Evolutionary conservation across 2,113 vertebrate species (phyloP), one percentile per base, ranked within the genome.

Genomic region (Terrapene triunguis): DNA sequence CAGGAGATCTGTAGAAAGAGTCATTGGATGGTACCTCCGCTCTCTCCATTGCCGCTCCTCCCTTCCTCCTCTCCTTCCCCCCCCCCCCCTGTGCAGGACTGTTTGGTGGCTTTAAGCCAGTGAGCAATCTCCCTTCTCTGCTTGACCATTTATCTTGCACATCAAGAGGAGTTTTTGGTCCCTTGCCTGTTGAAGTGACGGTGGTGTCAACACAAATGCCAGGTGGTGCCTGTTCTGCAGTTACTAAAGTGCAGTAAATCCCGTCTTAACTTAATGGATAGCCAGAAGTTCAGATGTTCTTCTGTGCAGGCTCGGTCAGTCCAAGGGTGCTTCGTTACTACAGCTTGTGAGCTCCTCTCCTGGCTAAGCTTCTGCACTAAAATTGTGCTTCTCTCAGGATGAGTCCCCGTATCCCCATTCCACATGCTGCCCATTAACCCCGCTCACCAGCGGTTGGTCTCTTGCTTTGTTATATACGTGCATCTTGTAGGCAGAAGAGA

Each of bases 41-140:
- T 19, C 14, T 65, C 53, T 22, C 53, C 53, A 54, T 54, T 54
- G 53, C 21, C 53, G 8, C 53, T 14, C 14, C 44, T 44, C 44
- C 44, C 44, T 44, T 44, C 44, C 5, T 5, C 16, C 16, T 2
- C 3, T 2, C 8, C 8, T 21, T 6, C 44, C 50, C 16, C 16
- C 17, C 3, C 6, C 8, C 21, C 53, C 21, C 3, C 5, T 22
- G n/a, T 74, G n/a, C 13, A 3, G 21, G 24, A 8, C 11, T 7
- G 51, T 22, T 80, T 22, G 5, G 25, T 48, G 27, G 27, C 13
- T 29, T 48, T 9, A 25, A 47, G 14, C 22, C 21, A 11, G 22
- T 22, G 38, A 27, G 10, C 14, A 2, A 42, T 48, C 44, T 80
- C 47, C 9, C 78, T 13, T 48, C 47, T 80, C 78, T 80, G 78